Evolutionary conservation across 2,797 vertebrate genomes (phyloP).

Genomic region (Micromesistius poutassou): DNA sequence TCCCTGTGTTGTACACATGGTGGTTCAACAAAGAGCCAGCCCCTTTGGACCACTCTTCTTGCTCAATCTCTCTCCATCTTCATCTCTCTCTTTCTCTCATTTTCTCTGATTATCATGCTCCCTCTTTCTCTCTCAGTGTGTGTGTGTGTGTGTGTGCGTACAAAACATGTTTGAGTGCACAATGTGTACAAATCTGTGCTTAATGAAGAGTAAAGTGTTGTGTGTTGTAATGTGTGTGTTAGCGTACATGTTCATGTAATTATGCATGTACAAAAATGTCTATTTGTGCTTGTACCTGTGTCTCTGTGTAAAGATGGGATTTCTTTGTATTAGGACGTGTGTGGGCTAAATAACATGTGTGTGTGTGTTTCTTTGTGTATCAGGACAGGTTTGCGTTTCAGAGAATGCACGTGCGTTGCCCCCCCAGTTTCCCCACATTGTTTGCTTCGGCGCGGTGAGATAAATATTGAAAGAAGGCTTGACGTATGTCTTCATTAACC

Average conservation of each 20-base stretch:
- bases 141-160: not conserved
- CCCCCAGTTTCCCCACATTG: not conserved
- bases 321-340: not conserved
- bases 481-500: conserved; percentile 3
- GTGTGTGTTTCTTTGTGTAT: not conserved
- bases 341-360: not conserved
- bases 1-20: not conserved
- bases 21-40: not conserved
- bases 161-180: no score
- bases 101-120: not conserved
- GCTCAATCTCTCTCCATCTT: not conserved
- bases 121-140: not conserved
- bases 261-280: not conserved
- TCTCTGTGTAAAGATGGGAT: no score
- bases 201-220: not conserved
- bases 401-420: not conserved
- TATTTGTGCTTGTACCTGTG: not conserved
- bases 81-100: not conserved
- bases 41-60: not conserved
- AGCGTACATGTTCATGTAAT: not conserved
- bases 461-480: not conserved
- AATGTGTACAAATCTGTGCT: not conserved
- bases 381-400: not conserved
- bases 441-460: not conserved
- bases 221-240: not conserved